phyloP scores from a whole-genome alignment of 2,888 invertebrate genomes.

The Theretra japonica region DNA sequence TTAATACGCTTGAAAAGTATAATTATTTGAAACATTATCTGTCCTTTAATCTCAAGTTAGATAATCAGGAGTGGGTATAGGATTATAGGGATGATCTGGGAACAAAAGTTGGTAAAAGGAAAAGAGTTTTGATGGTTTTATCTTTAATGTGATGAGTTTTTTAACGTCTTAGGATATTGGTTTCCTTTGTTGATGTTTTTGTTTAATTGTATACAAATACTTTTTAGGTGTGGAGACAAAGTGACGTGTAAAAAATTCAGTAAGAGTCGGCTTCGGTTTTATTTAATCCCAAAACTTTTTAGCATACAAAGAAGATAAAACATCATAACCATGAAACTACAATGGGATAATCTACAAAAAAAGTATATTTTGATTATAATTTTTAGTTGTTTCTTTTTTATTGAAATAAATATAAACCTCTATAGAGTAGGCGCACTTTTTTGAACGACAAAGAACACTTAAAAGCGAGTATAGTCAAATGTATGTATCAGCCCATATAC shows the following conservation, averaged over 20 bases:
- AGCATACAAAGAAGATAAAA: not conserved
- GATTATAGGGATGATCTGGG: constrained; percentile 16
- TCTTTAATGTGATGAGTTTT: constrained; percentile 15
- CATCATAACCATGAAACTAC: not conserved
- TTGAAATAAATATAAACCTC: no score
- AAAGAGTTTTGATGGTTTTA: constrained; percentile 8
- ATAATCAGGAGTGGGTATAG: constrained; percentile 16
- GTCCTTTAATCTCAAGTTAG: constrained; percentile 11
- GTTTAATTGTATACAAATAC: not conserved
- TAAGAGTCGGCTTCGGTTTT: not conserved
- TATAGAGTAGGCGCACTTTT: no score
- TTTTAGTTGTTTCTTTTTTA: no score
- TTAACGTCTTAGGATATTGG: not conserved
- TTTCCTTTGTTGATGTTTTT: not conserved
- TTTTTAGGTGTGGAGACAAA: not conserved
- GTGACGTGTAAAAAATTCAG: not conserved
- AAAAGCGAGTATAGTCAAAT: no score
- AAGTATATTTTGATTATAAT: no score
- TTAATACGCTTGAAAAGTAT: constrained; percentile 27
- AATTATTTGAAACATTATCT: constrained; percentile 25
- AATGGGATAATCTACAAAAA: not conserved
- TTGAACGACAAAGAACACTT: no score
- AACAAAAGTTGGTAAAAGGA: constrained; percentile 7
- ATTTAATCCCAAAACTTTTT: not conserved
- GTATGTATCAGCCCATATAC: no score